Conservation (phyloP, 2,888 invertebrate genomes). For the Thecocarcelia acutangulata region DNA sequence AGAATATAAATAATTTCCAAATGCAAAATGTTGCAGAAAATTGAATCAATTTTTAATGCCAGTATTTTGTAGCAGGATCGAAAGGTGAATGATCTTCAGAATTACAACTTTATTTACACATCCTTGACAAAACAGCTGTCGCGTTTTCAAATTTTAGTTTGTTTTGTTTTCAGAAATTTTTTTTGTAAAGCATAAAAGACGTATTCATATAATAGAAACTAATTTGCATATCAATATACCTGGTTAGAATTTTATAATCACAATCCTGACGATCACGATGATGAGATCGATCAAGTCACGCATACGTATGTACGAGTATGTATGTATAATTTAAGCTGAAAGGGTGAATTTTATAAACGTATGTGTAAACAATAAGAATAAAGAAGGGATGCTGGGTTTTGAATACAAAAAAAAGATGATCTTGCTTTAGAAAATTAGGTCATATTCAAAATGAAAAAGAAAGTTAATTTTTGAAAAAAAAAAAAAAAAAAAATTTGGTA, state of each 20-base stretch:
- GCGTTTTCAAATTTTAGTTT: neutral
- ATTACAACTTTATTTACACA: constrained; percentile 39
- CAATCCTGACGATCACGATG: neutral
- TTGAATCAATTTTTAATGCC: too few relatives aligned
- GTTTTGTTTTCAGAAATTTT: neutral
- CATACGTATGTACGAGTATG: neutral
- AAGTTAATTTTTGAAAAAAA: constrained; percentile 29
- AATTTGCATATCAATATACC: constrained; percentile 66
- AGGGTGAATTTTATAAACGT: constrained; percentile 5
- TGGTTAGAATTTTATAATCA: constrained; percentile 40
- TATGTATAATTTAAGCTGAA: constrained; percentile 11
- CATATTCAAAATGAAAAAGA: constrained; percentile 11
- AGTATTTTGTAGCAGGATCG: constrained; percentile 13
- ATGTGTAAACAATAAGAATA: neutral
- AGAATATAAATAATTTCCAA: too few relatives aligned
- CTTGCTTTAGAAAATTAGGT: constrained; percentile 4
- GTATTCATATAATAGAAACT: constrained; percentile 68
- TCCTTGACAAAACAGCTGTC: constrained; percentile 54
- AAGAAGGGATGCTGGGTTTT: constrained; percentile 32
- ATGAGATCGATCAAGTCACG: constrained; percentile 19
- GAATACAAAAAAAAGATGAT: constrained; percentile 4
- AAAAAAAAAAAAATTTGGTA: neutral
- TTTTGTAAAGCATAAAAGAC: constrained; percentile 23
- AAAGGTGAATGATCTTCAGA: constrained; percentile 62
- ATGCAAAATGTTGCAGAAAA: too few relatives aligned